These are phyloP conservation scores for Apodemus sylvaticus DNA, from an alignment of 2,113 vertebrate genomes.

Conservation along the genomic window DNA sequence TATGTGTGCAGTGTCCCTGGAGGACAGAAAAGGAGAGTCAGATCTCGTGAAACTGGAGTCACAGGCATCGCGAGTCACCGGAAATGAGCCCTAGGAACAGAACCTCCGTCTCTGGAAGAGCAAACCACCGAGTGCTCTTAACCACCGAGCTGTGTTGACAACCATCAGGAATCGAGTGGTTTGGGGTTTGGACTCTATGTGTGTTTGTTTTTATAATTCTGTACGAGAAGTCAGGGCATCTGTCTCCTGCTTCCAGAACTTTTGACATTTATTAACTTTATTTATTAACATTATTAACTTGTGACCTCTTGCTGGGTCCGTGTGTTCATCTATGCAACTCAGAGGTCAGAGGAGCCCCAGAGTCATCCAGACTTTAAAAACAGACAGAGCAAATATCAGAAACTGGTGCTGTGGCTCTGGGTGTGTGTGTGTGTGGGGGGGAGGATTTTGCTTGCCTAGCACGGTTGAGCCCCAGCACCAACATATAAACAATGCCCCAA, in stretches of 20 bases:
- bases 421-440: too few species aligned
- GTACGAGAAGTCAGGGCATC: background rate
- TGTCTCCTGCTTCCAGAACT: background rate
- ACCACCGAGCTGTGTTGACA: background rate
- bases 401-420: rapidly evolving
- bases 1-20: background rate
- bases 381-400: background rate
- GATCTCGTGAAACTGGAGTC: background rate
- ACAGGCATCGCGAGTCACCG: background rate
- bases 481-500: background rate
- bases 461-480: background rate
- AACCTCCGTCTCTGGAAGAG: background rate
- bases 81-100: background rate
- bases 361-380: background rate
- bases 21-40: background rate
- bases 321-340: background rate
- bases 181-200: background rate
- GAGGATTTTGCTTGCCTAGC: too few species aligned
- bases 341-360: background rate
- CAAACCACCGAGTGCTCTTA: background rate
- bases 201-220: background rate
- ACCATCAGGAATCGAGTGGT: background rate
- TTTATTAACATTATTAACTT: too few species aligned
- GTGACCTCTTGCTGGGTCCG: background rate
- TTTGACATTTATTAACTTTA: background rate